These are phyloP conservation scores for Phylloscopus collybita DNA, from an alignment of 2,797 vertebrate genomes.

Conservation along the genomic window DNA sequence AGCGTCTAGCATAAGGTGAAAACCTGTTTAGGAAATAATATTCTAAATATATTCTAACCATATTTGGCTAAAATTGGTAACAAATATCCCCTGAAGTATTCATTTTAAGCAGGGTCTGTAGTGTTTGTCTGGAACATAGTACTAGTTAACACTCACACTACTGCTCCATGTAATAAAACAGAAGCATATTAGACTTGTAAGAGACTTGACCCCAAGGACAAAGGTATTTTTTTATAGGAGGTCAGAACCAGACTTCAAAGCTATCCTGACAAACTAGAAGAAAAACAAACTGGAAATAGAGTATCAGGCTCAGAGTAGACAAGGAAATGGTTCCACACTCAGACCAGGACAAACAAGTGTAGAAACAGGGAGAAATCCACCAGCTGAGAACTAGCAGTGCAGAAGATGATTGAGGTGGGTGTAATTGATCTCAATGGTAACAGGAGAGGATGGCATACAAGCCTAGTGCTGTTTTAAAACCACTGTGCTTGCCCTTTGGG, in stretches of 20 bases:
- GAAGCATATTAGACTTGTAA: not conserved
- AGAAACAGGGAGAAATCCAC: not conserved
- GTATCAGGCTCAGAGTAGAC: not conserved
- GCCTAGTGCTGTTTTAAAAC: not conserved
- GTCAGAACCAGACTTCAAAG: not conserved
- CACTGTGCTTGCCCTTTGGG: not conserved
- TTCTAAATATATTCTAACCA: not conserved
- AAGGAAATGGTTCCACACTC: not conserved
- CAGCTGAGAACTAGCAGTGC: not conserved
- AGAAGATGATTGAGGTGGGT: not conserved
- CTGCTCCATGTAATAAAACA: not conserved
- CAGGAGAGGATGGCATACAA: not conserved
- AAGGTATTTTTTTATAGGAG: not conserved
- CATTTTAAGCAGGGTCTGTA: not conserved
- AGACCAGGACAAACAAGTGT: not conserved
- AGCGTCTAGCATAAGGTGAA: not conserved
- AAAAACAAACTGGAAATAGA: not conserved
- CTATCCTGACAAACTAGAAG: not conserved
- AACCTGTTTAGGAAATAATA: not conserved
- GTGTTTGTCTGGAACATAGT: not conserved
- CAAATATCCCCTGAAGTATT: rapidly evolving
- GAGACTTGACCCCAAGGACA: not conserved
- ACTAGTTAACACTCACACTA: not conserved
- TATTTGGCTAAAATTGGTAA: not conserved
- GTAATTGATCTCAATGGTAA: not conserved